These are phyloP conservation scores for Pipistrellus pipistrellus DNA, from an alignment of 2,797 vertebrate genomes.

Conservation along the genomic window DNA sequence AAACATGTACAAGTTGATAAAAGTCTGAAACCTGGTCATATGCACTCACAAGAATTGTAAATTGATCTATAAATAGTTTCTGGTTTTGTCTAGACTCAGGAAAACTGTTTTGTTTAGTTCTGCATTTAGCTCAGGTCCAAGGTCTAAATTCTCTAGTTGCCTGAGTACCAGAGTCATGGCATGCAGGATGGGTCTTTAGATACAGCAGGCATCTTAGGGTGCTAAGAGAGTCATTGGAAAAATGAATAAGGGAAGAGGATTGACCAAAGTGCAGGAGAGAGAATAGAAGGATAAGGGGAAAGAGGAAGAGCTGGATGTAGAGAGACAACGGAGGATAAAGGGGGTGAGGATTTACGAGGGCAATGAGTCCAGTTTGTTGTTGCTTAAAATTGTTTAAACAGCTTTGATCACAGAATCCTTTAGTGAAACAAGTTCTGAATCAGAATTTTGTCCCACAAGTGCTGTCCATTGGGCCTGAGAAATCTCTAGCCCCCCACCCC, in stretches of 20 bases:
- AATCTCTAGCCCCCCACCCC: not conserved
- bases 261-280: not conserved
- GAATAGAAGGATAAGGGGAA: not conserved
- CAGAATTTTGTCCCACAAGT: constrained; percentile 43
- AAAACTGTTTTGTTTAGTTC: constrained; percentile 6
- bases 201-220: not conserved
- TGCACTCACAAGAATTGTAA: constrained; percentile 35
- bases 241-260: not conserved
- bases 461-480: not conserved
- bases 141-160: constrained; percentile 51
- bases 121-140: not conserved
- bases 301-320: not conserved
- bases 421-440: constrained; percentile 26
- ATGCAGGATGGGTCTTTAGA: constrained; percentile 18
- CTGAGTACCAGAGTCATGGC: not conserved
- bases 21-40: constrained; percentile 8
- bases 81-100: constrained; percentile 31
- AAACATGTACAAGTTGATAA: constrained; percentile 11
- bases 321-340: not conserved
- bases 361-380: constrained; percentile 11
- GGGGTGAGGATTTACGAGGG: not conserved
- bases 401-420: constrained; percentile 22
- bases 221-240: not conserved
- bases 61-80: constrained; percentile 32
- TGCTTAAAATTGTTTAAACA: constrained; percentile 46